phyloP scores from a whole-genome alignment of 2,888 invertebrate species.

The Archaeoteleia sp. region DNA sequence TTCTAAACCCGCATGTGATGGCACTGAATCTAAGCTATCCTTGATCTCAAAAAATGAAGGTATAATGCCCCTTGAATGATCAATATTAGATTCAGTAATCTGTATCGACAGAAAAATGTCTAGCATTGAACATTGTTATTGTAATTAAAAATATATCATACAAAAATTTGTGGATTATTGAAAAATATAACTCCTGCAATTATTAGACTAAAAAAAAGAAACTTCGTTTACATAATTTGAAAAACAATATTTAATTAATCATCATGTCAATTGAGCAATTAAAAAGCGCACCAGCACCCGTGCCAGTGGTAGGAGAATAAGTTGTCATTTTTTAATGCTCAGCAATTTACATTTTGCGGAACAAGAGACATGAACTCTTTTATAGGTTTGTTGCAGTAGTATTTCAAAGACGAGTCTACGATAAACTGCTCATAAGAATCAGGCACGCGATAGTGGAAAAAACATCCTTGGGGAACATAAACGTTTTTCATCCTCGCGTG shows the following conservation, averaged over 20 bases:
- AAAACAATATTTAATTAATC: too few species aligned
- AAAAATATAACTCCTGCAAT: too few species aligned
- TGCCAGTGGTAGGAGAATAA: too few species aligned
- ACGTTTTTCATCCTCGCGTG: slow-evolving; percentile 59
- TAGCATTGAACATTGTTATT: too few species aligned
- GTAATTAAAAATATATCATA: too few species aligned
- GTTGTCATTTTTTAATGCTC: background rate
- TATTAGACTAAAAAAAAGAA: too few species aligned
- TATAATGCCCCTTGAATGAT: slow-evolving; percentile 13
- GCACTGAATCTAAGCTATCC: slow-evolving; percentile 26
- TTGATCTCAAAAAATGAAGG: slow-evolving; percentile 38
- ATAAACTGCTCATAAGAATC: slow-evolving; percentile 51
- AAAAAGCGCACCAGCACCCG: too few species aligned
- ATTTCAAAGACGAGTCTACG: slow-evolving; percentile 38
- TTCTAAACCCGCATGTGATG: slow-evolving; percentile 25
- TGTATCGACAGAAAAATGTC: background rate
- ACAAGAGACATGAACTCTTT: slow-evolving; percentile 11
- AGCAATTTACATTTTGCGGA: slow-evolving; percentile 5
- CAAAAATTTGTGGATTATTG: too few species aligned
- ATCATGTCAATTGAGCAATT: too few species aligned
- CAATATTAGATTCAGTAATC: slow-evolving; percentile 10
- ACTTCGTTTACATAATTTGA: too few species aligned
- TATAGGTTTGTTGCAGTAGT: slow-evolving; percentile 21
- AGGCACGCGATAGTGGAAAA: slow-evolving; percentile 46
- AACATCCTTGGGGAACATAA: slow-evolving; percentile 53